Evolutionary conservation across 1,140 invertebrate species (phyloP).

Genomic region (Lethocerus indicus): DNA sequence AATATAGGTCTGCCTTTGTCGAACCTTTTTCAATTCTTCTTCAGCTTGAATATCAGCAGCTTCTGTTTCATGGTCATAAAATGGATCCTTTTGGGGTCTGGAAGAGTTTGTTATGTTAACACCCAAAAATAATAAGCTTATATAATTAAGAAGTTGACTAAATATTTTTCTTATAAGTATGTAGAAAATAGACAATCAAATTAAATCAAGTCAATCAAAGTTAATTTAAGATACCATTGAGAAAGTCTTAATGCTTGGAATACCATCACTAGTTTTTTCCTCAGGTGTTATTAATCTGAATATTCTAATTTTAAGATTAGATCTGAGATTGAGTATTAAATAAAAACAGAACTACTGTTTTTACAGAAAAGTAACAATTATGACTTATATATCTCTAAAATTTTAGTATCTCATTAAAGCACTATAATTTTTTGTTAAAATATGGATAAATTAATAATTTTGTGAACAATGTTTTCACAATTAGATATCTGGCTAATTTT

Average conservation of each 20-base stretch:
- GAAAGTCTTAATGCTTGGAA: no score
- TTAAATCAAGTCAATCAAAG: no score
- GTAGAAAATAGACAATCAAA: no score
- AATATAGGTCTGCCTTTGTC: conserved; percentile 64
- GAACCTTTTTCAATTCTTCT: conserved; percentile 62
- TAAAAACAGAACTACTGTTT: no score
- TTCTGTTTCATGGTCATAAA: conserved; percentile 81
- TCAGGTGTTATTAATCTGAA: no score
- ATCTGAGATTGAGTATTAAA: no score
- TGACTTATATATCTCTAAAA: no score
- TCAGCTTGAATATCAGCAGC: conserved; percentile 61
- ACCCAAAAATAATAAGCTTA: not conserved
- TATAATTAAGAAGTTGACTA: not conserved
- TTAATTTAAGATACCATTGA: no score
- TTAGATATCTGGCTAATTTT: not conserved
- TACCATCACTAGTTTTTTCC: no score
- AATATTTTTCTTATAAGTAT: not conserved
- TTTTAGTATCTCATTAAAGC: not conserved
- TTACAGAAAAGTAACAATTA: no score
- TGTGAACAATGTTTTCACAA: not conserved
- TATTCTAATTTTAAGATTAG: no score
- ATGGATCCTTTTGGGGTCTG: conserved; percentile 71
- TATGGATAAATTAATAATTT: not conserved
- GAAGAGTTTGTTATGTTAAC: conserved; percentile 9
- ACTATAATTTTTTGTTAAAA: not conserved